Evolutionary conservation across 1,140 invertebrate genomes (phyloP).

Genomic region (Neotoxoptera formosana): DNA sequence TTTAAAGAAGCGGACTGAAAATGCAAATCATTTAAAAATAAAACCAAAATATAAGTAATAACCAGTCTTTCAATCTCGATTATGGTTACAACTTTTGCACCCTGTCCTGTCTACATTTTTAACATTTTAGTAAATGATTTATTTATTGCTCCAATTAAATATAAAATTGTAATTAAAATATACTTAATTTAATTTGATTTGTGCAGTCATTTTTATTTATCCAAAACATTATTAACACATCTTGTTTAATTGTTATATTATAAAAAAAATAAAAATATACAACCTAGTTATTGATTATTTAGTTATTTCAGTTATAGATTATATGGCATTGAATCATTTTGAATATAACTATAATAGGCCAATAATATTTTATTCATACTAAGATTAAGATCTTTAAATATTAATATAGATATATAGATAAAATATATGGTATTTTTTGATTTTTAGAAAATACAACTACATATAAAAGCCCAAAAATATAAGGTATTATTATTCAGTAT

Average conservation of each 20-base stretch:
- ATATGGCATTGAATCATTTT: background rate
- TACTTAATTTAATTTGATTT: constrained; percentile 35
- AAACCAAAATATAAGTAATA: constrained; percentile 35
- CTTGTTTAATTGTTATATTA: background rate
- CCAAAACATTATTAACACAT: background rate
- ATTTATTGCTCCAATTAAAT: background rate
- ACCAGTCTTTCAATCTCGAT: constrained; percentile 54
- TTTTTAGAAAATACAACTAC: background rate
- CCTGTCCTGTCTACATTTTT: constrained; percentile 47
- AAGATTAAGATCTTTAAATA: background rate
- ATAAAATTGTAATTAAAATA: constrained; percentile 9
- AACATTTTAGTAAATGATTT: background rate
- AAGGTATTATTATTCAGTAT: background rate
- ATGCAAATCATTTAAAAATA: background rate
- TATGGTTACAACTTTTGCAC: constrained; percentile 53
- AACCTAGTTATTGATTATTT: background rate
- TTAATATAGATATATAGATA: background rate
- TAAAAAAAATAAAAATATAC: background rate
- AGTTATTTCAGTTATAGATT: background rate
- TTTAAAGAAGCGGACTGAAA: constrained; percentile 33
- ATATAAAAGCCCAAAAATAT: background rate
- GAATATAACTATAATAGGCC: background rate
- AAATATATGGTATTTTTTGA: background rate
- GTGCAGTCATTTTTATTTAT: constrained; percentile 25
- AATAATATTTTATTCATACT: background rate